Conservation (phyloP, 2,113 vertebrate species). For the Prolemur simus region DNA sequence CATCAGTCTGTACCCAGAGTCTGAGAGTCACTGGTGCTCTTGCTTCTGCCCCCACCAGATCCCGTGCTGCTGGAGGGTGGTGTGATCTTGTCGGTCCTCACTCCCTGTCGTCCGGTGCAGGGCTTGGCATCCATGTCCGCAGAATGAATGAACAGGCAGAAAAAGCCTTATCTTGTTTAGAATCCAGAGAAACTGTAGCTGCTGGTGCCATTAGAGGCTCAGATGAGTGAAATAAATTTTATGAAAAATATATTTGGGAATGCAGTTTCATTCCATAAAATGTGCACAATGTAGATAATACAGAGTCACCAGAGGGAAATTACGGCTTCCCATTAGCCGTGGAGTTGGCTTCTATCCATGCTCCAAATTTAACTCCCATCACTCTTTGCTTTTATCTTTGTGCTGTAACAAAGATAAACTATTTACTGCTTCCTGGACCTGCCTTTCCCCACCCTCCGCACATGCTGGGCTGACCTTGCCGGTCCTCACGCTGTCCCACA, state of each 20-base stretch:
- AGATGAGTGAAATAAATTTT: conserved; percentile 8
- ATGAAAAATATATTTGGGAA: conserved; percentile 25
- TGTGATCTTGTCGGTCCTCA: neutral
- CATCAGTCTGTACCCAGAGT: neutral
- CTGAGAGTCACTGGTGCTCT: neutral
- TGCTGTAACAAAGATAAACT: neutral
- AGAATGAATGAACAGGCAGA: neutral
- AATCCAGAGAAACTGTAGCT: conserved; percentile 1
- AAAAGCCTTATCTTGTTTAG: neutral
- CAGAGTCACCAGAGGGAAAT: neutral
- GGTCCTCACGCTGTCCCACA: neutral
- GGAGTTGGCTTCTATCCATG: neutral
- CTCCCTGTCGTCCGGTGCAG: neutral
- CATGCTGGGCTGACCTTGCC: neutral
- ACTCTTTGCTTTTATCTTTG: neutral
- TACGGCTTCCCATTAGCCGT: neutral
- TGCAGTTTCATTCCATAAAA: neutral
- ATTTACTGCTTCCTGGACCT: neutral
- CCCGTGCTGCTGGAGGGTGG: neutral
- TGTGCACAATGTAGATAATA: neutral
- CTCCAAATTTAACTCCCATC: neutral
- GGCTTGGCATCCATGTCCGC: neutral
- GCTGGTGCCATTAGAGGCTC: neutral
- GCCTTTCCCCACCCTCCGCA: neutral
- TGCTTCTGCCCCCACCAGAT: neutral